Percentiles rank a stretch among this genome's conserved stretches.
Evolutionary conservation across 2,888 invertebrate species (phyloP).

Genomic region (Neocrepidodera transversa): DNA sequence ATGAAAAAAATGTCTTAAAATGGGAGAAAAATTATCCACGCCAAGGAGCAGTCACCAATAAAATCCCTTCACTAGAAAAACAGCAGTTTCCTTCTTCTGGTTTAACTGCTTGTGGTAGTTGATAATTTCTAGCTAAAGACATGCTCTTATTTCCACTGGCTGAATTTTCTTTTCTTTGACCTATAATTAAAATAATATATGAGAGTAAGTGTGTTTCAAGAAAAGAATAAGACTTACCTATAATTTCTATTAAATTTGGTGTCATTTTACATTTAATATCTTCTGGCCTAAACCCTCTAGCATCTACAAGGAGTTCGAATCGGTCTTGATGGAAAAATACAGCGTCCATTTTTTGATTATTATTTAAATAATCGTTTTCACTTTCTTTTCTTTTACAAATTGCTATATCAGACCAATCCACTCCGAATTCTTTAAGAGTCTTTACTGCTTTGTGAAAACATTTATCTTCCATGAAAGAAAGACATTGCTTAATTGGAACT

Average conservation of each 20-base stretch:
- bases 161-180: slow-evolving; percentile 22
- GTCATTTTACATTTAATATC: slow-evolving; percentile 46
- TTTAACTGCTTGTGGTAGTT: slow-evolving; percentile 42
- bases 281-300: slow-evolving; percentile 46
- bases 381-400: neutral
- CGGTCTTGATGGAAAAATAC: slow-evolving; percentile 37
- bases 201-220: slow-evolving; percentile 21
- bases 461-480: slow-evolving; percentile 31
- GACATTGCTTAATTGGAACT: slow-evolving; percentile 27
- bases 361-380: neutral
- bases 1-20: neutral
- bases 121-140: slow-evolving; percentile 44
- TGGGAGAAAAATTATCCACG: slow-evolving; percentile 18
- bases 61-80: slow-evolving; percentile 45
- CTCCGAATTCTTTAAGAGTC: slow-evolving; percentile 29
- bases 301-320: slow-evolving; percentile 44
- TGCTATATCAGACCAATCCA: slow-evolving; percentile 21
- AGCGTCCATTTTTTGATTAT: slow-evolving; percentile 31
- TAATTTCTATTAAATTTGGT: slow-evolving; percentile 40
- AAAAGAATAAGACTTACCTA: slow-evolving; percentile 10
- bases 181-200: slow-evolving; percentile 25
- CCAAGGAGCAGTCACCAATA: slow-evolving; percentile 49
- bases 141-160: slow-evolving; percentile 27
- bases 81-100: slow-evolving; percentile 46
- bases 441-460: slow-evolving; percentile 23